phyloP scores from a whole-genome alignment of 1,140 invertebrate species.

The Drosophila insularis region DNA sequence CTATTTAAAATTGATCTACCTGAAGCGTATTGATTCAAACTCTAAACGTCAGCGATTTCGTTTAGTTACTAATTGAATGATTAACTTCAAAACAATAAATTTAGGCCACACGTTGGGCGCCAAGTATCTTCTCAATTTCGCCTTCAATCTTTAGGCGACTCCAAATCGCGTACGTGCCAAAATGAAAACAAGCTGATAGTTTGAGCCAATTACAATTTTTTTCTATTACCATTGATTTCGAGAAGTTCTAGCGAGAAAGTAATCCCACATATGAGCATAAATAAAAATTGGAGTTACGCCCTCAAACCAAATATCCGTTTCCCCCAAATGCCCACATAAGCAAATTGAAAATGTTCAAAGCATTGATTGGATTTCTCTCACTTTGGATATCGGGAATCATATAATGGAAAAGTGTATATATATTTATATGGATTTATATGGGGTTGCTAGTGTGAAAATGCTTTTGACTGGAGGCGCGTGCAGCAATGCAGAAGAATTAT shows the following conservation, averaged over 20 bases:
- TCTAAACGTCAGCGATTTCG: too few species aligned
- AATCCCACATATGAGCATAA: slow-evolving; percentile 39
- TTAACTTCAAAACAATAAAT: too few species aligned
- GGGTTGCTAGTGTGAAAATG: slow-evolving; percentile 66
- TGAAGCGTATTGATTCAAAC: too few species aligned
- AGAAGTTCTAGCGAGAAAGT: not conserved
- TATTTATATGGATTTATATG: slow-evolving; percentile 35
- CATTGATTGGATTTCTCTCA: slow-evolving; percentile 53
- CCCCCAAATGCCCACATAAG: not conserved
- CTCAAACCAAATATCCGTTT: slow-evolving; percentile 17
- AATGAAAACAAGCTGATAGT: not conserved
- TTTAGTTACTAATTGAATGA: too few species aligned
- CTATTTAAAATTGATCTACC: too few species aligned
- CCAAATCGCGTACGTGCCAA: not conserved
- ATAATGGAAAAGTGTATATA: slow-evolving; percentile 34
- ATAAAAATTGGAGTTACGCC: slow-evolving; percentile 45
- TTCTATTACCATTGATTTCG: not conserved
- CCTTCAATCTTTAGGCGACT: not conserved
- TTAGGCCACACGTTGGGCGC: too few species aligned
- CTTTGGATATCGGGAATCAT: slow-evolving; percentile 1
- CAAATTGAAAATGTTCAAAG: slow-evolving; percentile 11
- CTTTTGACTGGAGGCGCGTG: slow-evolving; percentile 51
- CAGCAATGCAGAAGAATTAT: slow-evolving; percentile 52
- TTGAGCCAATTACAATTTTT: not conserved
- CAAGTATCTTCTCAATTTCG: too few species aligned